Base-by-base conservation (phyloP, 2,113 vertebrate genomes). In the Tachycineta bicolor region DNA sequence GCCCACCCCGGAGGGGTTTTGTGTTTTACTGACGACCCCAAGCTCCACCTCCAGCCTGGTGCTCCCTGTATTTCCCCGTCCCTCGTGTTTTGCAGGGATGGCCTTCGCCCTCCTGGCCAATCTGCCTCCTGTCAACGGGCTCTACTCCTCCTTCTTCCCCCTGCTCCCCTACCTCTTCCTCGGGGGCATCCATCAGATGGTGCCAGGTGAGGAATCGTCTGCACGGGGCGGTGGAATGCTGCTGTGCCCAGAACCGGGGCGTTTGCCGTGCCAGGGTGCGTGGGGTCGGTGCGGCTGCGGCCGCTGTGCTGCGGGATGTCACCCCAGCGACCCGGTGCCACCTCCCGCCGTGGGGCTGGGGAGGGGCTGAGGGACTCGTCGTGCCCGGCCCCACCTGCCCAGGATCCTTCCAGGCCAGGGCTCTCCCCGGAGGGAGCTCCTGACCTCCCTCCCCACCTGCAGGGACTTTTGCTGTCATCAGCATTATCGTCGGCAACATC, bases 61-160 rank as follows among this genome's bases (percentile, higher is more conserved):
- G 43, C 5, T 19, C 22, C 16, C 53, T 65, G 0, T n/a, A 8
- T 28, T 37, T 77, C 56, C 46, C 85, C 25, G 37, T 56, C 60
- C 53, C 67, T 71, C 39, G 6, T 94, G 73, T 91, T 82, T 93
- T 90, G 25, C 94, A 99, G 99, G 99, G 31, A 99, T 99, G 99
- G 99, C 99, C 1, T 99, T 99, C 10, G 99, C 99, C 3, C 98
- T 99, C 47, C 96, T 99, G 95, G 99, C 99, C 84, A 99, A 98
- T 73, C 98, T 99, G 28, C 99, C 99, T n/a, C 98, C 99, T 1
- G 98, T 99, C 97, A 99, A 99, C 0, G 99, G 99, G 31, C 98
- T 99, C 94, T 99, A 99, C 96, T 99, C 99, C 26, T 99, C 99
- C 64, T 99, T 99, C 96, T 99, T 99, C 93, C 99, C 99, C 10